phyloP scores from a whole-genome alignment of 2,113 vertebrate species.

The Hirundichthys speculiger region DNA sequence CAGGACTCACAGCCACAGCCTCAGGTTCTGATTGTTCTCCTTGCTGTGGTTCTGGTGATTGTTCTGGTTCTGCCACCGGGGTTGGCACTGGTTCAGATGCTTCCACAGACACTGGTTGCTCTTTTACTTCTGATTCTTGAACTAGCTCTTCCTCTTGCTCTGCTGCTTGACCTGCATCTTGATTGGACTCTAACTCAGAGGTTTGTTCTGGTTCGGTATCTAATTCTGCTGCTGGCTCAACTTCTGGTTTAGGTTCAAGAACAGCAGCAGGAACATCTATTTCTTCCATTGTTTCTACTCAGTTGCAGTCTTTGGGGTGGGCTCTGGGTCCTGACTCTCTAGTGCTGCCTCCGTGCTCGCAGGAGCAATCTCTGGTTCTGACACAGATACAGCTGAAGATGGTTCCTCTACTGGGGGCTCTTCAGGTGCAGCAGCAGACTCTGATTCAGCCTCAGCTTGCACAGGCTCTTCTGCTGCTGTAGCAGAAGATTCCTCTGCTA shows the following conservation, averaged over 20 bases:
- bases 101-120: slow-evolving; percentile 7
- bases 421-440: slow-evolving; percentile 32
- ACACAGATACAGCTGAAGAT: slow-evolving; percentile 12
- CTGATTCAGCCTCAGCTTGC: slow-evolving; percentile 21
- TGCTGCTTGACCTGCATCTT: neutral
- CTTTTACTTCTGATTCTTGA: neutral
- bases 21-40: slow-evolving; percentile 9
- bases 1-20: slow-evolving; percentile 25
- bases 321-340: slow-evolving; percentile 36
- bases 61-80: slow-evolving; percentile 12
- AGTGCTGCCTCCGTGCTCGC: slow-evolving; percentile 17
- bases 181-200: neutral
- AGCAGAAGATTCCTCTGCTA: slow-evolving; percentile 16
- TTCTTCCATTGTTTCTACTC: slow-evolving; percentile 46
- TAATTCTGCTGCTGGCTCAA: slow-evolving; percentile 14
- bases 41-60: slow-evolving; percentile 4
- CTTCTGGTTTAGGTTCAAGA: slow-evolving; percentile 31
- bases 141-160: slow-evolving; percentile 25
- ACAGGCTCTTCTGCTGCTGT: slow-evolving; percentile 40
- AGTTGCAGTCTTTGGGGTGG: slow-evolving; percentile 48
- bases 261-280: slow-evolving; percentile 27
- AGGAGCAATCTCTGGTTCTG: slow-evolving; percentile 29
- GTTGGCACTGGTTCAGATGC: slow-evolving; percentile 3
- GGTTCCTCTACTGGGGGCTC: slow-evolving; percentile 41
- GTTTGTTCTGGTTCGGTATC: slow-evolving; percentile 16